phyloP scores from a whole-genome alignment of 2,113 vertebrate species.

The Syrmaticus mikado region DNA sequence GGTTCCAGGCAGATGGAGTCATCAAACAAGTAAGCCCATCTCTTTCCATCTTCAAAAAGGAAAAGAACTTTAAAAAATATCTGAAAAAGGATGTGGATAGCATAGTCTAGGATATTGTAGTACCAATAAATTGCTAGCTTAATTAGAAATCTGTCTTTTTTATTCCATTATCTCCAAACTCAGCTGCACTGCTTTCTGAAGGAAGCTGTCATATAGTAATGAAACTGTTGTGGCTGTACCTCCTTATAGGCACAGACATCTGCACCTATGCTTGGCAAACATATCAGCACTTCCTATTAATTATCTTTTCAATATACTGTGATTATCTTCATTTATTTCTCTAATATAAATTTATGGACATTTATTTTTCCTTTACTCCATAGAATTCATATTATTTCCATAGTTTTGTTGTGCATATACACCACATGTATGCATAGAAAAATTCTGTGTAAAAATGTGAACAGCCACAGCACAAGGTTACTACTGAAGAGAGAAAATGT shows the following conservation, averaged over 20 bases:
- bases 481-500: not conserved
- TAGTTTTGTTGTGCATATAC: not conserved
- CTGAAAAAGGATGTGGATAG: not conserved
- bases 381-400: not conserved
- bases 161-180: not conserved
- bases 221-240: not conserved
- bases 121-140: constrained; percentile 37
- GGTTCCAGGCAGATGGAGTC: not conserved
- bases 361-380: not conserved
- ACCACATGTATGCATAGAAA: not conserved
- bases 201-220: constrained; percentile 25
- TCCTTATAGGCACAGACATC: constrained; percentile 26
- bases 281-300: constrained; percentile 43
- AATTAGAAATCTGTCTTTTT: constrained; percentile 27
- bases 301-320: constrained; percentile 40
- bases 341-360: not conserved
- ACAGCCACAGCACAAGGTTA: not conserved
- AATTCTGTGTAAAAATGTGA: not conserved
- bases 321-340: constrained; percentile 19
- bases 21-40: not conserved
- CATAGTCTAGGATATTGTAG: not conserved
- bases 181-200: constrained; percentile 27
- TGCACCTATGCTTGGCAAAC: constrained; percentile 1
- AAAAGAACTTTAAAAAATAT: not conserved
- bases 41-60: not conserved